phyloP scores from a whole-genome alignment of 2,888 invertebrate species.

The Micoletzkya japonica region DNA sequence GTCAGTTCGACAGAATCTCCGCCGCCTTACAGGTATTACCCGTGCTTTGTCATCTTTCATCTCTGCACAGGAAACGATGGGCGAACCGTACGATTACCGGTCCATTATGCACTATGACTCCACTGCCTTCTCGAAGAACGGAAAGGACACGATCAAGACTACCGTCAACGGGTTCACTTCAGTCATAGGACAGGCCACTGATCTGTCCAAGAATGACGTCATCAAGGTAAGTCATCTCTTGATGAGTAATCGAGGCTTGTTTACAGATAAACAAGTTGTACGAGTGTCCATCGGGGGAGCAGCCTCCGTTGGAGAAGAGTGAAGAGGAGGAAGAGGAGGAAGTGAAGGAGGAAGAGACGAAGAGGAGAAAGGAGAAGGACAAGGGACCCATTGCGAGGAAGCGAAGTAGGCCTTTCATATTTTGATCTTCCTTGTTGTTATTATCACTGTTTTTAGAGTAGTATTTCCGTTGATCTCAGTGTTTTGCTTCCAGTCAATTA shows the following conservation, averaged over 20 bases:
- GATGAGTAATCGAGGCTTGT: neutral
- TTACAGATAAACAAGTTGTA: constrained; percentile 49
- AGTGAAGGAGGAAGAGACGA: constrained; percentile 22
- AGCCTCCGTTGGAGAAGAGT: constrained; percentile 2
- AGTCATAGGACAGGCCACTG: constrained; percentile 59
- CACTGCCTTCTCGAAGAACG: constrained; percentile 62
- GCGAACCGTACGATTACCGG: constrained; percentile 62
- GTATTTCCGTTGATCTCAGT: too few species aligned
- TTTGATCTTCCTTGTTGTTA: neutral
- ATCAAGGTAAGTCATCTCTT: constrained; percentile 45
- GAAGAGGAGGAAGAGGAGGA: constrained; percentile 8
- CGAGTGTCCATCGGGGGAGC: constrained; percentile 33
- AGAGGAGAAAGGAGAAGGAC: constrained; percentile 14
- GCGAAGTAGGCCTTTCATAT: neutral
- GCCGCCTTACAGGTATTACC: constrained; percentile 40
- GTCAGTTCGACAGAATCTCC: constrained; percentile 61
- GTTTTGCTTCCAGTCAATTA: too few species aligned
- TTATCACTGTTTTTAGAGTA: too few species aligned
- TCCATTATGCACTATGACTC: constrained; percentile 63
- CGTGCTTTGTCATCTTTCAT: neutral
- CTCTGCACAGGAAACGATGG: constrained; percentile 54
- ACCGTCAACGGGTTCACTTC: constrained; percentile 53
- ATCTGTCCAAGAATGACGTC: constrained; percentile 59
- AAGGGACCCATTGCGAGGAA: neutral
- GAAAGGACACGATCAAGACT: constrained; percentile 62